Evolutionary conservation across 2,888 invertebrate species (phyloP), one percentile per base, ranked within the genome.

Genomic region (Orthonevra nobilis): DNA sequence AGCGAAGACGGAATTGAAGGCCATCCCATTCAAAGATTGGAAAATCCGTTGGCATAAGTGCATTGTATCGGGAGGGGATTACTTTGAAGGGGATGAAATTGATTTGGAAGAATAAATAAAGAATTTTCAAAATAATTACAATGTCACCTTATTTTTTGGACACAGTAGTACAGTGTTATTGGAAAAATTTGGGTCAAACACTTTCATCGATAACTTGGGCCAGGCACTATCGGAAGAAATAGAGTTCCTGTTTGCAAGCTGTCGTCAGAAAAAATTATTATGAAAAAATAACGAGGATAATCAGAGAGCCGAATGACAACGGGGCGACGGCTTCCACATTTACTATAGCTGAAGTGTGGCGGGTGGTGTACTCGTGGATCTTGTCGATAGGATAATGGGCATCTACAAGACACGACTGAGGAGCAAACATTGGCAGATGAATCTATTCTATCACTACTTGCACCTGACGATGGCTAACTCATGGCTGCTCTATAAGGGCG

Each of bases 371-470:
- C 69, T 64, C 26, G 69, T 72, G 14, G 75, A 69, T 23, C 48
- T 72, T 10, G 26, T 77, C 23, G 75, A 81, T 46, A 68, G 68
- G 10, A 63, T 72, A 2, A 75, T 75, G 58, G 70, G 58, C 26
- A 30, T 48, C 19, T 56, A 69, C 23, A 70, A 73, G 44, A 81
- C 68, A 54, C 30, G 32, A 34, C 14, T 75, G 44, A 42, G 64
- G 28, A 68, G 79, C 26, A 70, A 72, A 54, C 60, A 68, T n/a
- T 75, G 58, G 74, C 64, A 50, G 10, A 50, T 69, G 19, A n/a
- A 63, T 2, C 12, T 69, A 10, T 70, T 81, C 32, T 75, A 66
- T 34, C 48, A 48, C 26, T 74, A 50, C 34, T 42, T 81, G n/a
- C 63, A 81, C 40, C 56, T 63, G 7, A 52, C 54, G 1, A n/a